Percentiles rank a stretch among this genome's conserved stretches.
These are phyloP conservation scores for Tautogolabrus adspersus DNA, from an alignment of 2,113 vertebrate species.

Conservation along the genomic window DNA sequence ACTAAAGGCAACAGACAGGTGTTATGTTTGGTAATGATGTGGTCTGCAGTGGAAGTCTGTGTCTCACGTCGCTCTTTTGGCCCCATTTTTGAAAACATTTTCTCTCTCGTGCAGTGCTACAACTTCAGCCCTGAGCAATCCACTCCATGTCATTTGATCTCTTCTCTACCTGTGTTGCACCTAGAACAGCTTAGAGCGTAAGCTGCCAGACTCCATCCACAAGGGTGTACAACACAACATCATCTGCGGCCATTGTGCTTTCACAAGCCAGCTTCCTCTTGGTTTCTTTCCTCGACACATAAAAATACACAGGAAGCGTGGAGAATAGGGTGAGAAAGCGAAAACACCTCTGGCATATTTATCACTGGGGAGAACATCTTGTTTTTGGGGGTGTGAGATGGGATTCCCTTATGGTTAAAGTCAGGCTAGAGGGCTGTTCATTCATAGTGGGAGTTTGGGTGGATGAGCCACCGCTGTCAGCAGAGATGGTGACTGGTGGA, in stretches of 20 bases:
- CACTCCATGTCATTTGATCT: conserved; percentile 77
- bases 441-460: conserved; percentile 68
- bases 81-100: conserved; percentile 69
- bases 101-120: conserved; percentile 50
- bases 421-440: conserved; percentile 65
- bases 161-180: conserved; percentile 60
- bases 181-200: conserved; percentile 68
- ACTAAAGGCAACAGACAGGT: conserved; percentile 55
- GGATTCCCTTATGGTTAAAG: conserved; percentile 66
- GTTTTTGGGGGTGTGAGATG: conserved; percentile 55
- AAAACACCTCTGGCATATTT: conserved; percentile 76
- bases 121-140: conserved; percentile 75
- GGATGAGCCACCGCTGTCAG: conserved; percentile 75
- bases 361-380: conserved; percentile 65
- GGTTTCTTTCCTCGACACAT: conserved; percentile 56
- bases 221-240: conserved; percentile 67
- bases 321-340: conserved; percentile 57
- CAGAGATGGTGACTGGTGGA: conserved; percentile 69
- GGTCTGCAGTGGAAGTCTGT: conserved; percentile 50
- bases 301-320: conserved; percentile 56
- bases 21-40: conserved; percentile 69
- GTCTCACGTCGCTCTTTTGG: conserved; percentile 66
- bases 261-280: conserved; percentile 44
- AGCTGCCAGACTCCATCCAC: conserved; percentile 67
- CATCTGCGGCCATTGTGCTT: conserved; percentile 70